phyloP scores from a whole-genome alignment of 2,888 invertebrate species.

The Coelinius sp. region DNA sequence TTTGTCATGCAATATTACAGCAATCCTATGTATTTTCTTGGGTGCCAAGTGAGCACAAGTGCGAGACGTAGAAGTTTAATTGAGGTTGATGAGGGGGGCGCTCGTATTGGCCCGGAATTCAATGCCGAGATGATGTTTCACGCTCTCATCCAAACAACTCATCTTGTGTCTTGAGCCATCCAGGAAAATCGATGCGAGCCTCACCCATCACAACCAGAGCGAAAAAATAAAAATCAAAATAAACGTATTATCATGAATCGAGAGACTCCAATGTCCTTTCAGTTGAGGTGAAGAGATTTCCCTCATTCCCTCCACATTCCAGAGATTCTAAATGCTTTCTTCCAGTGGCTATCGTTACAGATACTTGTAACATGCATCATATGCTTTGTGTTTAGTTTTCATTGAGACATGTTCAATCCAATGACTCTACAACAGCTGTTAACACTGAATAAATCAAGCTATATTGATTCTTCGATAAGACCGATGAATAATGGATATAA shows the following conservation, averaged over 20 bases:
- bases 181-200: neutral
- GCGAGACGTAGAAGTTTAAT: conserved; percentile 70
- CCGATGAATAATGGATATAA: too few relatives aligned
- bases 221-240: neutral
- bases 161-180: neutral
- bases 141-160: conserved; percentile 42
- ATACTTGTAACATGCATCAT: too few relatives aligned
- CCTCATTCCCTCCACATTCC: neutral
- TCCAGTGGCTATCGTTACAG: too few relatives aligned
- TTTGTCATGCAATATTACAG: conserved; percentile 13
- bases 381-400: too few relatives aligned
- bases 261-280: neutral
- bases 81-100: conserved; percentile 71
- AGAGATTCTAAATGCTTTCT: neutral
- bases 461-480: too few relatives aligned
- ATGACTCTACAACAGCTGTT: too few relatives aligned
- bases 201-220: neutral
- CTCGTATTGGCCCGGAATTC: conserved; percentile 71
- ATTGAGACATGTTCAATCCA: too few relatives aligned
- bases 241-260: neutral
- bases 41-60: conserved; percentile 56
- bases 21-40: conserved; percentile 13
- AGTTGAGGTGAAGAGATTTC: neutral
- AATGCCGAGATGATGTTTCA: conserved; percentile 68
- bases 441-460: too few relatives aligned